phyloP scores from a whole-genome alignment of 2,888 invertebrate species.

The Metacarcinus magister region DNA sequence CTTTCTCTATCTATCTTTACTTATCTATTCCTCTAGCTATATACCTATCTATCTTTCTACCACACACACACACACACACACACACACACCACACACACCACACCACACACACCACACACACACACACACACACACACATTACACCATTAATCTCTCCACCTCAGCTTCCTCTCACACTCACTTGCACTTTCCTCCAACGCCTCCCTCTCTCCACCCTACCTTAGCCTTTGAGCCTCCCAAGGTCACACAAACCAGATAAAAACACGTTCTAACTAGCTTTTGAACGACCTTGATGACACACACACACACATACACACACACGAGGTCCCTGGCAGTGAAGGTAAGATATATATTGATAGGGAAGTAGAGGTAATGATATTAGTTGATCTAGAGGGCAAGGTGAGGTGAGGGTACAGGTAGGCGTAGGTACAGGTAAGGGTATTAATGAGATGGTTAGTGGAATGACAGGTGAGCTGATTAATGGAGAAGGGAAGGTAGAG shows the following conservation, averaged over 20 bases:
- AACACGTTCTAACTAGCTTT: not conserved
- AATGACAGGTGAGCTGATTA: too few relatives aligned
- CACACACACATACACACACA: slow-evolving; percentile 23
- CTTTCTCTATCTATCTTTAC: too few relatives aligned
- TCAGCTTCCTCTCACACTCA: not conserved
- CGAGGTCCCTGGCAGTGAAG: too few relatives aligned
- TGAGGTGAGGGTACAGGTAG: too few relatives aligned
- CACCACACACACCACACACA: slow-evolving; percentile 36
- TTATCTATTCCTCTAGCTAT: too few relatives aligned
- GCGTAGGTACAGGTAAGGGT: too few relatives aligned
- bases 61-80: slow-evolving; percentile 55
- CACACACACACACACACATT: slow-evolving; percentile 4
- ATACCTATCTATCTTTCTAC: too few relatives aligned
- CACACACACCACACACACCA: slow-evolving; percentile 53
- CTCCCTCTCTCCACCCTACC: not conserved
- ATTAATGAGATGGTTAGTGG: too few relatives aligned
- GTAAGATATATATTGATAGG: too few relatives aligned
- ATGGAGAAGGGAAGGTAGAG: too few relatives aligned
- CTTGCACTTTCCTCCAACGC: not conserved
- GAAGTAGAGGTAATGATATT: too few relatives aligned
- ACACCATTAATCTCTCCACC: not conserved
- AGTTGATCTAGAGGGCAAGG: too few relatives aligned
- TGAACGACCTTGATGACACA: not conserved
- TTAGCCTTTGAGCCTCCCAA: not conserved
- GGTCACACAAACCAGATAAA: not conserved